A percentile compares a stretch with the other conserved stretches of the same genome.
Conservation (phyloP, 2,797 vertebrate species). For the Staurois parvus region DNA sequence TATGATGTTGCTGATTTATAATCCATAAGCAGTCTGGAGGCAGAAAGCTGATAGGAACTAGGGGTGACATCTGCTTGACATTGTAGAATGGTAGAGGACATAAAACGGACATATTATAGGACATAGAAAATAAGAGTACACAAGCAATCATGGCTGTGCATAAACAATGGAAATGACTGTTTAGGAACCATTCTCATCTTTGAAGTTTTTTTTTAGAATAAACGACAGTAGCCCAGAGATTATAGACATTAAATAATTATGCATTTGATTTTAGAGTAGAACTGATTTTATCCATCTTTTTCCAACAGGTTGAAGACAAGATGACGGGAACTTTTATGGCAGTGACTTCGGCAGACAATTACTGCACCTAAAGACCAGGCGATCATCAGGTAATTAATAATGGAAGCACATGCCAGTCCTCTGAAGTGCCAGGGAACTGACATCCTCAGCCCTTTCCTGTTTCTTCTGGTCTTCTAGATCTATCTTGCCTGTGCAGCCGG, state of each 20-base stretch:
- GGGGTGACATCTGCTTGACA: too few relatives aligned
- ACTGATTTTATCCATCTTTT: background rate
- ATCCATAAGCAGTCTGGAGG: too few relatives aligned
- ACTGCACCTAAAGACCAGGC: constrained; percentile 9
- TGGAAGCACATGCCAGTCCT: constrained; percentile 1
- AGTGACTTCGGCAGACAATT: constrained; percentile 12
- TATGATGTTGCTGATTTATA: too few relatives aligned
- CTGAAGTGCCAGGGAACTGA: background rate
- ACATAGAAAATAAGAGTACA: too few relatives aligned
- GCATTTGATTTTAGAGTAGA: background rate
- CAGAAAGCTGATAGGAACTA: too few relatives aligned
- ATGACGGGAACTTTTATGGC: constrained; percentile 14
- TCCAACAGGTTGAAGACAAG: constrained; percentile 17
- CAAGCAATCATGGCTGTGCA: too few relatives aligned
- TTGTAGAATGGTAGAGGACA: too few relatives aligned
- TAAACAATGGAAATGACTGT: too few relatives aligned
- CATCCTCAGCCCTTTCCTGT: constrained; percentile 34
- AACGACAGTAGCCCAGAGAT: background rate
- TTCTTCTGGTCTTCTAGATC: constrained; percentile 18
- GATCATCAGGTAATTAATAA: constrained; percentile 41
- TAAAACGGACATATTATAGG: too few relatives aligned
- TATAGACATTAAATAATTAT: background rate
- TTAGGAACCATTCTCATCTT: background rate
- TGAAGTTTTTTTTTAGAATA: background rate
- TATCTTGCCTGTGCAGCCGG: constrained; percentile 43